Conservation (phyloP, 2,888 invertebrate genomes). For the Linnaemya tessellans region DNA sequence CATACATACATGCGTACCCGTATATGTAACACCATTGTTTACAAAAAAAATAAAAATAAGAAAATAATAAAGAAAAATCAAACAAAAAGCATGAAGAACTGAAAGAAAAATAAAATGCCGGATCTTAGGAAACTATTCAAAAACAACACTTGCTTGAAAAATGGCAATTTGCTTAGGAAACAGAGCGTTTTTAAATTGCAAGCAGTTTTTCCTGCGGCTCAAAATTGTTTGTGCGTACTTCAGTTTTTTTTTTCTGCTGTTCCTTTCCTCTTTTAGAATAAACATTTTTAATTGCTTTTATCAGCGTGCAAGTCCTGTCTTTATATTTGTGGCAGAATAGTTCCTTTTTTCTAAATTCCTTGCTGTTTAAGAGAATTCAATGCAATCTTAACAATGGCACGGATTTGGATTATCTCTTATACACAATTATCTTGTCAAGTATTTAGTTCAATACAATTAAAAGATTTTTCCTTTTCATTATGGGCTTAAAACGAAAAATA, state of each 20-base stretch:
- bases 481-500: conserved; percentile 24
- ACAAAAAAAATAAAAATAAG: conserved; percentile 33
- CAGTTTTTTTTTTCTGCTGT: conserved; percentile 5
- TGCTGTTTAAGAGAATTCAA: conserved; percentile 43
- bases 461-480: conserved; percentile 47
- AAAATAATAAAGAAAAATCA: conserved; percentile 46
- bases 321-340: conserved; percentile 69
- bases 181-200: conserved; percentile 66
- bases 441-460: conserved; percentile 66
- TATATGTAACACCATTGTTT: conserved; percentile 41
- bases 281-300: conserved; percentile 72
- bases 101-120: conserved; percentile 59
- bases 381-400: conserved; percentile 57
- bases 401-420: conserved; percentile 72
- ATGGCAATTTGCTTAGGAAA: conserved; percentile 73
- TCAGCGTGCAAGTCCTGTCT: conserved; percentile 65
- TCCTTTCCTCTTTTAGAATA: conserved; percentile 46
- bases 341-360: conserved; percentile 48
- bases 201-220: conserved; percentile 59
- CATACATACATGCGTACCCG: neutral
- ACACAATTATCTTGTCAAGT: conserved; percentile 71
- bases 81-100: conserved; percentile 34
- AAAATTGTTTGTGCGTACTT: conserved; percentile 42
- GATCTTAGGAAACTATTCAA: conserved; percentile 64
- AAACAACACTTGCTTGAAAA: conserved; percentile 70